Base-by-base conservation (phyloP, 2,888 invertebrate species). In the Gibbula magus region DNA sequence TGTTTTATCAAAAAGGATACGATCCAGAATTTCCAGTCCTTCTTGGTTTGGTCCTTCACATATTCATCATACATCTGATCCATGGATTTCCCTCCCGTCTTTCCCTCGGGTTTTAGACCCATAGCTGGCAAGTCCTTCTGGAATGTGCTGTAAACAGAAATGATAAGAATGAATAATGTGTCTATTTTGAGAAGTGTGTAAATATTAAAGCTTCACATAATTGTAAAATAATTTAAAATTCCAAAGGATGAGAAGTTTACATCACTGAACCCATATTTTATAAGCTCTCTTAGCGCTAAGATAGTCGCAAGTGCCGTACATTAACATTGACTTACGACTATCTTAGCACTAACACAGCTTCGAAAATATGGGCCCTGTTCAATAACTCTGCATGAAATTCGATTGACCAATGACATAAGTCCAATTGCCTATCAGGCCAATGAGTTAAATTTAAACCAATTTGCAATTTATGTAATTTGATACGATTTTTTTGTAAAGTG, bases 1-100 rank as follows among this genome's bases (percentile, higher is more conserved):
- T n/a, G n/a, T n/a, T 5, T 35, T 5, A 35, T 35, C 35, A 35
- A 13, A 20, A 74, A 74, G 74, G 74, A 74, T 74, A 74, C 74
- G 25, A 74, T 74, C 74, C 74, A 74, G 74, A 74, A 74, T 51
- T 74, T 74, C 74, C 74, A 74, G 52, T 74, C 51, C 29, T 51
- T 51, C 25, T 18, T 74, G 20, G 51, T 51, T 20, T 51, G 45
- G 2, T 51, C 51, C 51, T 25, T 25, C 18, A 74, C 25, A 18
- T 74, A 74, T 0, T 52, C 74, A 4, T 45, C 29, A n/a, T 74
- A 74, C 51, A 39, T 45, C 22, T 51, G 16, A 22, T 74, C 52
- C 74, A 74, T 74, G n/a, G 74, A 45, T 25, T 74, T 74, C 10
- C 18, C 35, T 8, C 29, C 45, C 0, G 61, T 22, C 51, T 74